These are phyloP conservation scores for Acrocephalus scirpaceus DNA, from an alignment of 2,797 vertebrate genomes.

Conservation along the genomic window DNA sequence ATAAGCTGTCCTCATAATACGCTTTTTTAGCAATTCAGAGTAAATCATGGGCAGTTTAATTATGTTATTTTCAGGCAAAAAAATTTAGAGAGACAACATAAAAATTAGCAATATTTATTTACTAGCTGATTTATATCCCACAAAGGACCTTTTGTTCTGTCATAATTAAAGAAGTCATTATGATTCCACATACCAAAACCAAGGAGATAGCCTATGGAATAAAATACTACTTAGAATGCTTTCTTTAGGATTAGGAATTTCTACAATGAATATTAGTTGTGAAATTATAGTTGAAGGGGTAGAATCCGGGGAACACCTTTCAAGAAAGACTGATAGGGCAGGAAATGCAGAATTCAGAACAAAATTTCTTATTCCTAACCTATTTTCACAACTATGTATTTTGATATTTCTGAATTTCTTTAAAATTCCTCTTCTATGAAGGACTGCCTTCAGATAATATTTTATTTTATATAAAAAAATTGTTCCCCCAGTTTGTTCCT, in stretches of 20 bases:
- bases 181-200: not conserved
- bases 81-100: not conserved
- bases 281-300: not conserved
- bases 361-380: not conserved
- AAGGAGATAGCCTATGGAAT: not conserved
- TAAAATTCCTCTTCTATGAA: not conserved
- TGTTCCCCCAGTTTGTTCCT: not conserved
- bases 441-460: not conserved
- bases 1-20: not conserved
- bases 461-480: not conserved
- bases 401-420: not conserved
- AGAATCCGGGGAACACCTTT: not conserved
- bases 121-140: not conserved
- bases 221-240: not conserved
- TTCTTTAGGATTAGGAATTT: not conserved
- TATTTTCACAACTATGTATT: not conserved
- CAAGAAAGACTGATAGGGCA: not conserved
- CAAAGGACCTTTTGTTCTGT: not conserved
- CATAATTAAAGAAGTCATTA: not conserved
- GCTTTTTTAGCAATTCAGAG: rapidly evolving
- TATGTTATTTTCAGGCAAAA: not conserved
- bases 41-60: not conserved
- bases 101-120: not conserved
- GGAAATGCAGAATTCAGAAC: not conserved
- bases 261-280: not conserved